Base-by-base conservation (phyloP, 2,888 invertebrate species). In the Trachelus tabidus region DNA sequence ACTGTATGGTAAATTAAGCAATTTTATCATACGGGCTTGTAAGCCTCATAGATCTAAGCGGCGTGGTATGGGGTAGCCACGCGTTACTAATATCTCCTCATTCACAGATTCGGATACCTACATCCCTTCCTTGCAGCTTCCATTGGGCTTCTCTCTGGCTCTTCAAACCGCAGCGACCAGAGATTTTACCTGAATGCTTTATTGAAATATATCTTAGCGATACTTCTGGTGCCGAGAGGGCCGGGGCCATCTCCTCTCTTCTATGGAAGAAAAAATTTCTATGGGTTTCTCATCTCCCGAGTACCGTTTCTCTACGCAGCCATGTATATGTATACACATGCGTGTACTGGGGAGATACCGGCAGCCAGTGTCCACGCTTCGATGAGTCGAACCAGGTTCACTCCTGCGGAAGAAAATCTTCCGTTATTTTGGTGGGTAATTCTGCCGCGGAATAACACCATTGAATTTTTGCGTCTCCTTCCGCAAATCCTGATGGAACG, bases 1-100 rank as follows among this genome's bases (percentile, higher is more conserved):
- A 77, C 82, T 82, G 82, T 83, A 87, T 84, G 87, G 84, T 85
- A 86, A 87, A 86, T 87, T 86, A 85, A 86, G 85, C 87, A 87
- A 87, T 87, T 85, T 85, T 81, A 81, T 84, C 82, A 80, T 82
- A 83, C 81, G 81, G 82, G 80, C 74, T 78, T 79, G 81, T 81
- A 80, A 80, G 81, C 83, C 80, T 78, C 80, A 78, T 79, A 80
- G 80, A 84, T 82, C 80, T 81, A 79, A 80, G 80, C 79, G 81
- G 79, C 79, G 78, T 79, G 84, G 83, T 84, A 79, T 79, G 77
- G 80, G 75, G 79, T 80, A 86, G 82, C 83, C 85, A 84, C 86
- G 87, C 88, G 86, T 87, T 80, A 83, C 83, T 86, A 87, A 88
- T 84, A 79, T 82, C 80, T 80, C 69, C 77, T 80, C 81, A 85